A percentile compares a stretch with the other conserved stretches of the same genome.
phyloP scores from a whole-genome alignment of 1,140 invertebrate genomes.

The Drosophila miranda region DNA sequence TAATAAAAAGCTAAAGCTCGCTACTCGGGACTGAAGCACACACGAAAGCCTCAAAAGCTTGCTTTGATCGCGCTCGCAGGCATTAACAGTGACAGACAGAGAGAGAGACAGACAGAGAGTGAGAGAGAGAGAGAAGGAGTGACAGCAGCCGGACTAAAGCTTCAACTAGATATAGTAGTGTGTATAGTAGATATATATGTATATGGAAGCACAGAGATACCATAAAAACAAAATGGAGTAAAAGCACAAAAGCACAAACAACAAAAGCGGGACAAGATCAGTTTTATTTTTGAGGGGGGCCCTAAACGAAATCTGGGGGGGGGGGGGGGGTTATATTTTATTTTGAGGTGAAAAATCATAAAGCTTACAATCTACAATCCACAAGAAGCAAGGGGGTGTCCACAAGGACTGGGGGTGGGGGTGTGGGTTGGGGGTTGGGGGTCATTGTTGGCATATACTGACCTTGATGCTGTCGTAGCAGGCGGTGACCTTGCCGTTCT shows the following conservation, averaged over 20 bases:
- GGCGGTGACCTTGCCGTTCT: constrained; percentile 99
- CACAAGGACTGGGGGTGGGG: neutral
- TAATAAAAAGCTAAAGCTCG: constrained; percentile 45
- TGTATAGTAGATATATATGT: constrained; percentile 14
- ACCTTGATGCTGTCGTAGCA: constrained; percentile 99
- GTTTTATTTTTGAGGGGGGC: constrained; percentile 7
- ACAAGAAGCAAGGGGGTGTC: constrained; percentile 60
- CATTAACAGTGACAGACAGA: constrained; percentile 29
- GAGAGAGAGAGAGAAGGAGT: no score
- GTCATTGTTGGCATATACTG: constrained; percentile 81
- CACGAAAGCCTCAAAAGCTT: constrained; percentile 24
- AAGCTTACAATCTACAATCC: constrained; percentile 71
- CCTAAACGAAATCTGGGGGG: constrained; percentile 14
- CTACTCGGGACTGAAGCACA: constrained; percentile 44
- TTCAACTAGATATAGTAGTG: constrained; percentile 33
- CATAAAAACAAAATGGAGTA: constrained; percentile 51
- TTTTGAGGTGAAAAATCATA: constrained; percentile 34
- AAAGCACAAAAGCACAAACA: constrained; percentile 72
- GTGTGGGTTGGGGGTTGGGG: no score
- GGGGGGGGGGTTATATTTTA: neutral
- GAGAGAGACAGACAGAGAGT: constrained; percentile 26
- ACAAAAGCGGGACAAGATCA: constrained; percentile 73
- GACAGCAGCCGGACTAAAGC: constrained; percentile 27
- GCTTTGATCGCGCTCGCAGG: neutral
- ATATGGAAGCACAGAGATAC: constrained; percentile 61